Evolutionary conservation across 2,888 invertebrate species (phyloP), one percentile per base, ranked within the genome.

Genomic region (Anorthoa munda): DNA sequence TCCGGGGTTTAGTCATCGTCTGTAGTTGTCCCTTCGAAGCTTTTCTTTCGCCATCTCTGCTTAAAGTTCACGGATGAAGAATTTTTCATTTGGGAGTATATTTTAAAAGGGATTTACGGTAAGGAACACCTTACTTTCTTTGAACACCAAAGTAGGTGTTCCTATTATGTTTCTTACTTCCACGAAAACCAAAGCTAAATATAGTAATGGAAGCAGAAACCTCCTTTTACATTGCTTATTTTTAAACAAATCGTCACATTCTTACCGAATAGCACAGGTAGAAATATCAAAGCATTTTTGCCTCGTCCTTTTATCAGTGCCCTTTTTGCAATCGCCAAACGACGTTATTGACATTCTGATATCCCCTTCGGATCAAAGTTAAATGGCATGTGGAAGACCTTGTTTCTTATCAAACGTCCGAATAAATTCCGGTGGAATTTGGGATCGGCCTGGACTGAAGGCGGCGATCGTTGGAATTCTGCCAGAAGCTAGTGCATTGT

Each of bases 401-500:
- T 87, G 86, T 90, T 89, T 90, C 90, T 92, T 92, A 92, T 93
- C 91, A 88, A 86, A 89, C 86, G 86, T 86, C 84, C 83, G 86
- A 89, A 89, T 91, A 90, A 87, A 90, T 92, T 92, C 87, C 87
- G 86, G 79, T 85, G 86, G 90, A 90, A 92, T 92, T 89, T 88
- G 88, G 87, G 86, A 85, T 79, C 45, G 72, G 69, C 66, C 64
- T 61, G 82, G 82, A 87, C 83, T 79, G 84, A 83, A 89, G 88
- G 87, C 87, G 85, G 87, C 78, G 87, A 87, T 87, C 87, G 88
- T 88, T 94, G 94, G 95, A 92, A 90, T 90, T 87, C 90, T 92
- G 95, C 95, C 95, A 95, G 90, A 88, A 88, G 86, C 88, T 88
- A 88, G 89, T 92, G 94, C 92, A 93, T 93, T 93, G 94, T 93